These are phyloP conservation scores for Drosophila suboccidentalis DNA, from an alignment of 2,888 invertebrate species.

Conservation along the genomic window DNA sequence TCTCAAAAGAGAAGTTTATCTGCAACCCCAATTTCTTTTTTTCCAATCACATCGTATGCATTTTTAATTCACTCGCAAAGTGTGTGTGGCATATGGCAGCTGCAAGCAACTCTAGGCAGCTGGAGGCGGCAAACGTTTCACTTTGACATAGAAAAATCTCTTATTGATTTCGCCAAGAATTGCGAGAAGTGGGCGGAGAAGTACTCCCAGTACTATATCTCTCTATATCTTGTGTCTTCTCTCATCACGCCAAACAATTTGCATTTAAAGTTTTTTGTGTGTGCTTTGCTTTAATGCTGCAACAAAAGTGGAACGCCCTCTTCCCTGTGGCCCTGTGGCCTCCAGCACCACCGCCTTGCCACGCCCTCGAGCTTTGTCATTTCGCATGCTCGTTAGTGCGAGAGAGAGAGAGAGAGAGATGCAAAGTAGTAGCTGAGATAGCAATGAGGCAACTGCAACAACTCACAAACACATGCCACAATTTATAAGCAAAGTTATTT, in stretches of 20 bases:
- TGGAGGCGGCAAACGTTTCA: conserved; percentile 37
- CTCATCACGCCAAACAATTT: conserved; percentile 59
- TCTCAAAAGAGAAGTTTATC: neutral
- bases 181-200: neutral
- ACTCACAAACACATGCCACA: conserved; percentile 74
- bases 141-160: conserved; percentile 74
- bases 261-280: conserved; percentile 64
- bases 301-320: conserved; percentile 62
- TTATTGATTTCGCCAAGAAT: conserved; percentile 61
- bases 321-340: conserved; percentile 26
- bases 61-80: conserved; percentile 61
- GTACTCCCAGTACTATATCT: conserved; percentile 3
- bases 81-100: conserved; percentile 11
- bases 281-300: conserved; percentile 61
- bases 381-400: conserved; percentile 76
- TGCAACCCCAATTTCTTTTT: conserved; percentile 11
- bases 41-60: conserved; percentile 63
- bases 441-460: conserved; percentile 32
- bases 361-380: conserved; percentile 72
- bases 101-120: neutral
- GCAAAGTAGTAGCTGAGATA: conserved; percentile 65
- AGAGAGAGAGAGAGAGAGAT: conserved; percentile 65
- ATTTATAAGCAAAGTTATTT: conserved; percentile 78
- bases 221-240: conserved; percentile 15
- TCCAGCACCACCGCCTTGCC: conserved; percentile 32